These are phyloP conservation scores for Acanthoscelides obtectus DNA, from an alignment of 2,888 invertebrate genomes.

Conservation along the genomic window DNA sequence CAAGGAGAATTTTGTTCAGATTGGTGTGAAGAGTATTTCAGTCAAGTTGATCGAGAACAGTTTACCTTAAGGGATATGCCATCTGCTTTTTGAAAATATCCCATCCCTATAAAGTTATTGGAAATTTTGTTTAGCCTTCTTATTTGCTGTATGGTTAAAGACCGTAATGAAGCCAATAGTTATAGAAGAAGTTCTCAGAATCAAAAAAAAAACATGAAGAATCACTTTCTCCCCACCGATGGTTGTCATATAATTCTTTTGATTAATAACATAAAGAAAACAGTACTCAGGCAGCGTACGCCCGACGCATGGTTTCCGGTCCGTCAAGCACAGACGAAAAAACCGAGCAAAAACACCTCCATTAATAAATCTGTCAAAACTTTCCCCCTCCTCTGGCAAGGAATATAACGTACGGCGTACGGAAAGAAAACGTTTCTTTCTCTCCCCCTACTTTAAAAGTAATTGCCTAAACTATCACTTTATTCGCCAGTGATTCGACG, in stretches of 20 bases:
- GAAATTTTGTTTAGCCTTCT: too few relatives aligned
- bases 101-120: too few relatives aligned
- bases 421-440: neutral
- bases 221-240: too few relatives aligned
- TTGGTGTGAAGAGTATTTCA: too few relatives aligned
- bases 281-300: neutral
- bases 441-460: neutral
- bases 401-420: neutral
- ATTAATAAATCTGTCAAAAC: neutral
- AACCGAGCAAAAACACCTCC: neutral
- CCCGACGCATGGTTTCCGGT: neutral
- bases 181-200: too few relatives aligned
- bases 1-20: too few relatives aligned
- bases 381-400: neutral
- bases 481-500: neutral
- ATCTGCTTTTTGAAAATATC: too few relatives aligned
- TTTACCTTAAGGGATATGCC: too few relatives aligned
- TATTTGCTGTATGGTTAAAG: too few relatives aligned
- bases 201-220: too few relatives aligned
- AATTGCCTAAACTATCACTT: neutral
- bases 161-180: too few relatives aligned
- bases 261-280: neutral
- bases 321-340: neutral
- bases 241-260: neutral
- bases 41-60: too few relatives aligned